Evolutionary conservation across 2,888 invertebrate genomes (phyloP), one percentile per base, ranked within the genome.

Genomic region (Phytoseiulus persimilis): DNA sequence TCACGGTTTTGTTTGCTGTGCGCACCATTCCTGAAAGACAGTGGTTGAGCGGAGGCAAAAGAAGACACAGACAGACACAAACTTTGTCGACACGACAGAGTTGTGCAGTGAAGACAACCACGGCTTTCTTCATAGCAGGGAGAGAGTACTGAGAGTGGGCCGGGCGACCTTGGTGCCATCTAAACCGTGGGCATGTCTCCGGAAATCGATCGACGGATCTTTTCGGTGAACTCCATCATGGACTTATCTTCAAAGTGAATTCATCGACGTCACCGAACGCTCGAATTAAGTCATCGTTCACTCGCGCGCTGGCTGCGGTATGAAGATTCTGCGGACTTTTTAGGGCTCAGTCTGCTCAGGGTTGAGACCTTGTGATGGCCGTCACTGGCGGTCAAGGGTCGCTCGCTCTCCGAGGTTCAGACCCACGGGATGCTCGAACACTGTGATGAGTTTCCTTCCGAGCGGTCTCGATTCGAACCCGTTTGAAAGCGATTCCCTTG

Each of bases 1-100:
- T 87, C 32, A 87, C 87, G 39, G 45, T 87, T 31, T 87, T 87
- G 33, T 45, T 87, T 14, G 87, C 87, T 33, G n/a, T 87, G 87
- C 87, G 87, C 32, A 87, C 87, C 87, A 87, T 87, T 87, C 65
- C 65, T 65, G 65, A 28, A 65, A 65, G 18, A 65, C 28, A 65
- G 65, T 23, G 5, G 65, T 23, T 14, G 28, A 23, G 18, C 65
- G 23, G 18, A 65, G 65, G 2, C 18, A 18, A 14, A 65, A 6
- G 46, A 46, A 6, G 46, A 46, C 46, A 14, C 6, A 6, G 46
- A 46, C 46, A 46, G 23, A 65, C 65, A 23, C 28, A 28, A 65
- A 28, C 65, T 39, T 39, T 39, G 65, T 65, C 65, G 14, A 65
- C 65, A 65, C 65, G 65, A 65, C 65, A 65, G 65, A 65, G 65